A percentile compares a stretch with the other conserved stretches of the same genome.
These are phyloP conservation scores for Anagyrus pseudococci DNA, from an alignment of 2,888 invertebrate genomes.

Conservation along the genomic window DNA sequence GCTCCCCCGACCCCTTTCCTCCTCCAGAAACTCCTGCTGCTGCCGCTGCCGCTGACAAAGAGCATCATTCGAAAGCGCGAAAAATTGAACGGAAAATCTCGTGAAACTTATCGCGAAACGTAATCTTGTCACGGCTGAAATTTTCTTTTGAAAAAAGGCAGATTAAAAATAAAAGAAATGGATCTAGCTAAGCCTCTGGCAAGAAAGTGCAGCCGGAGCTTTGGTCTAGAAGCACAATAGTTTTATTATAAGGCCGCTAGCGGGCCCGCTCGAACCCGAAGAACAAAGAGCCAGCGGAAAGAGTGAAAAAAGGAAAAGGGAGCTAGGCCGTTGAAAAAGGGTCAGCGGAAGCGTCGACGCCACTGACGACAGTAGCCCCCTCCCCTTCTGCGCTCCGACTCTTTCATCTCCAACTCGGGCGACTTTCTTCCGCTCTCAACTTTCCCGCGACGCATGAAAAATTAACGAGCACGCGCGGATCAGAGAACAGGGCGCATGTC, in stretches of 20 bases:
- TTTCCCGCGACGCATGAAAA: constrained; percentile 25
- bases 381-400: constrained; percentile 11
- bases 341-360: constrained; percentile 32
- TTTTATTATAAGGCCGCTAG: constrained; percentile 32
- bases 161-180: not conserved
- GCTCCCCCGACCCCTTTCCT: too few relatives aligned
- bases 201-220: too few relatives aligned
- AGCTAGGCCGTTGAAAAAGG: too few relatives aligned
- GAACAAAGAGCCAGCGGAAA: constrained; percentile 37
- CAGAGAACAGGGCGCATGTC: too few relatives aligned
- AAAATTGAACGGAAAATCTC: too few relatives aligned
- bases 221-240: constrained; percentile 33
- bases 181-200: not conserved
- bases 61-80: too few relatives aligned
- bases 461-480: constrained; percentile 26
- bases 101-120: not conserved
- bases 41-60: too few relatives aligned
- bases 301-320: too few relatives aligned
- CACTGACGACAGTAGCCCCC: constrained; percentile 7
- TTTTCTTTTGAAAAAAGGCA: not conserved
- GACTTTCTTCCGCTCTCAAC: constrained; percentile 25
- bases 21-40: too few relatives aligned
- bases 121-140: not conserved
- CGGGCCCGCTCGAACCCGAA: constrained; percentile 22
- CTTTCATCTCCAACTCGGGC: constrained; percentile 29